Conservation (phyloP, 2,888 invertebrate genomes). For the Metacarcinus magister region DNA sequence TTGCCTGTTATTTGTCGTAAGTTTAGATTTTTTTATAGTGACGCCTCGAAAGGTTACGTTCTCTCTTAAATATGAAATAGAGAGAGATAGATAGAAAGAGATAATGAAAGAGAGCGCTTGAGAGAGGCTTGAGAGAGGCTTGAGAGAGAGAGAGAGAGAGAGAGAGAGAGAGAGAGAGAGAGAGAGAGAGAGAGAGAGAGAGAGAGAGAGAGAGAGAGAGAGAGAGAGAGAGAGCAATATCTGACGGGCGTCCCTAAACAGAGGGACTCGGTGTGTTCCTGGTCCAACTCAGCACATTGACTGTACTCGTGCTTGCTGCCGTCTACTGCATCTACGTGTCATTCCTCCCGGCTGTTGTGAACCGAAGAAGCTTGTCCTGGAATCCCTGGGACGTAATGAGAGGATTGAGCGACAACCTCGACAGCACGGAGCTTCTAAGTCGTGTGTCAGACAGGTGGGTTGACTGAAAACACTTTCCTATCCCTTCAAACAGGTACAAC, state of each 20-base stretch:
- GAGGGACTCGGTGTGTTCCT: constrained; percentile 62
- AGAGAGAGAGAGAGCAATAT: neutral
- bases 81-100: neutral
- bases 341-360: constrained; percentile 2
- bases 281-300: constrained; percentile 50
- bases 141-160: neutral
- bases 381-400: neutral
- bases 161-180: constrained; percentile 34
- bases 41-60: no score
- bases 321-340: constrained; percentile 44
- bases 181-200: neutral
- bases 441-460: constrained; percentile 59
- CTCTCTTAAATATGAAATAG: no score
- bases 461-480: neutral
- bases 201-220: neutral
- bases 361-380: constrained; percentile 54
- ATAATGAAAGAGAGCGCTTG: neutral
- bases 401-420: neutral
- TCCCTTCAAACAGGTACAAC: constrained; percentile 18
- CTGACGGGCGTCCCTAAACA: constrained; percentile 46
- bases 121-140: neutral
- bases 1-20: no score
- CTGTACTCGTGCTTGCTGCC: constrained; percentile 11
- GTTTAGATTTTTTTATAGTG: no score
- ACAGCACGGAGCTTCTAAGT: neutral